Conservation (phyloP, 2,888 invertebrate species). For the Pristionchus fissidentatus region DNA sequence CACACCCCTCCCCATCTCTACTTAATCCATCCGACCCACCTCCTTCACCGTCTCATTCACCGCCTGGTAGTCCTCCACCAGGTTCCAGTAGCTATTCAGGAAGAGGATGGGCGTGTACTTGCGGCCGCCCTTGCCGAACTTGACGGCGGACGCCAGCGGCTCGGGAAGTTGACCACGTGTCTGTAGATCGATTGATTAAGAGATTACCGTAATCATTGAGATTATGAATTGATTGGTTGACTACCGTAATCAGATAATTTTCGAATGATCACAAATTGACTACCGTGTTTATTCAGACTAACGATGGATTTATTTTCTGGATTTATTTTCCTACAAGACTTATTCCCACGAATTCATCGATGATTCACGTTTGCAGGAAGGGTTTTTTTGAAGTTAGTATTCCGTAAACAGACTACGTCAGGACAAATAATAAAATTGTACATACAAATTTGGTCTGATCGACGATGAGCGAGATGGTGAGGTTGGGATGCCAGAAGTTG, state of each 20-base stretch:
- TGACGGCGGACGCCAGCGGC: constrained; percentile 61
- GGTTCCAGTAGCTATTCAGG: constrained; percentile 98
- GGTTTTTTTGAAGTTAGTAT: too few relatives aligned
- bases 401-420: too few relatives aligned
- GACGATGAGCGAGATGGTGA: constrained; percentile 93
- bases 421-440: not conserved
- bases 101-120: constrained; percentile 94
- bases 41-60: constrained; percentile 86
- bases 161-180: constrained; percentile 55
- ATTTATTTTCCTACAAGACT: too few relatives aligned
- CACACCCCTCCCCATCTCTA: not conserved
- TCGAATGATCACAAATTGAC: not conserved
- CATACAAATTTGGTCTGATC: constrained; percentile 90
- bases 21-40: not conserved
- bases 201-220: not conserved
- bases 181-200: constrained; percentile 44
- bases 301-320: too few relatives aligned
- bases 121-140: constrained; percentile 83
- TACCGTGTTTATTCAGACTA: too few relatives aligned
- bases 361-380: too few relatives aligned
- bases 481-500: constrained; percentile 99
- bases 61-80: constrained; percentile 86
- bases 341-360: too few relatives aligned
- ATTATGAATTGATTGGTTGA: not conserved
- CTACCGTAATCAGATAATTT: not conserved